Evolutionary conservation across 2,888 invertebrate species (phyloP).

Genomic region (Watsonalla binaria): DNA sequence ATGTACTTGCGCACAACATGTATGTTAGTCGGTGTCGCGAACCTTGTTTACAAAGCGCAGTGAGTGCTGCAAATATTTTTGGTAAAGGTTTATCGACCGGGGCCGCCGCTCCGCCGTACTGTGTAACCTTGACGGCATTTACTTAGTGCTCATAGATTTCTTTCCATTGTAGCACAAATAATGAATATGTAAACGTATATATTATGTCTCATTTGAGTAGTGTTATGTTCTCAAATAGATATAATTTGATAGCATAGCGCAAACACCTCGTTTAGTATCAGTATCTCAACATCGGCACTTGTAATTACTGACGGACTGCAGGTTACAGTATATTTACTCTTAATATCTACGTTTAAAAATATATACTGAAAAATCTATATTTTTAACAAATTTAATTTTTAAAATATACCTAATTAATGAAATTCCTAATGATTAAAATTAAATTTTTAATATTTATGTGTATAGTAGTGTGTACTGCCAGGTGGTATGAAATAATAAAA

Average conservation of each 20-base stretch:
- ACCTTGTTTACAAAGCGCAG: conserved; percentile 50
- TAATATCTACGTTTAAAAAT: conserved; percentile 59
- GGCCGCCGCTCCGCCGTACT: conserved; percentile 21
- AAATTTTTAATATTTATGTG: conserved; percentile 73
- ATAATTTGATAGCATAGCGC: conserved; percentile 53
- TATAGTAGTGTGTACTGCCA: conserved; percentile 68
- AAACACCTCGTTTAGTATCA: conserved; percentile 41
- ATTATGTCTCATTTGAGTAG: conserved; percentile 56
- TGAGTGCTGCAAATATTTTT: conserved; percentile 65
- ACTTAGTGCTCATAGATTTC: conserved; percentile 60
- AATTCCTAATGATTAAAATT: conserved; percentile 73
- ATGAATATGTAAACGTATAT: conserved; percentile 31
- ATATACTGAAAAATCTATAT: conserved; percentile 72
- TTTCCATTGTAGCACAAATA: conserved; percentile 60
- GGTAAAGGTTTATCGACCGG: conserved; percentile 59
- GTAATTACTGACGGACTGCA: conserved; percentile 44
- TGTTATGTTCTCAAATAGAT: conserved; percentile 40
- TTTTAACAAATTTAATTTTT: conserved; percentile 74
- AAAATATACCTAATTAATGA: conserved; percentile 69
- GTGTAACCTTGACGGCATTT: conserved; percentile 51
- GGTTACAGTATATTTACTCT: conserved; percentile 51
- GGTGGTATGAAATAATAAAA: conserved; percentile 53
- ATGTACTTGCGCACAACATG: conserved; percentile 66
- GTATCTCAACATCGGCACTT: conserved; percentile 32
- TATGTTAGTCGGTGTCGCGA: conserved; percentile 38